phyloP scores from a whole-genome alignment of 2,888 invertebrate species.

The Ctena decussata region DNA sequence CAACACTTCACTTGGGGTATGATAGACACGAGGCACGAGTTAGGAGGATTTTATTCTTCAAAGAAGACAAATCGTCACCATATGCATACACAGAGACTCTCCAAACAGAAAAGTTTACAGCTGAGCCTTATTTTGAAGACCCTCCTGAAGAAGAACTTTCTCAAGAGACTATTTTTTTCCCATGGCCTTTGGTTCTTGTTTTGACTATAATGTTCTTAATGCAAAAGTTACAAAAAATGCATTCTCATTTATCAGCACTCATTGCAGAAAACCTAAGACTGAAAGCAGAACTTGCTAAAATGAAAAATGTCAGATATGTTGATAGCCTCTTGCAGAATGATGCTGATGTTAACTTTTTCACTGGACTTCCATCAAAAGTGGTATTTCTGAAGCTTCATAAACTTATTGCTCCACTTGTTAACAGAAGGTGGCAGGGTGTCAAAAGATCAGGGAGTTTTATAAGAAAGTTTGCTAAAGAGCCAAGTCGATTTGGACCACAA shows the following conservation, averaged over 20 bases:
- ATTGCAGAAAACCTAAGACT: not conserved
- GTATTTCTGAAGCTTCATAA: slow-evolving; percentile 46
- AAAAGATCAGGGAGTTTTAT: slow-evolving; percentile 16
- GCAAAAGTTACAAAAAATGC: no score
- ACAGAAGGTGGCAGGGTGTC: slow-evolving; percentile 51
- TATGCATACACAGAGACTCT: no score
- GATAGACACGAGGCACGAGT: slow-evolving; percentile 34
- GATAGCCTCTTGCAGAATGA: slow-evolving; percentile 42
- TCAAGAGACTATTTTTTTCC: no score
- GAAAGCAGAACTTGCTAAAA: not conserved
- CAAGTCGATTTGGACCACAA: slow-evolving; percentile 34
- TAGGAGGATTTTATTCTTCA: slow-evolving; percentile 28
- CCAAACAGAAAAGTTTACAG: no score
- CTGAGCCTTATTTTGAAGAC: no score
- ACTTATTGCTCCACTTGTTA: slow-evolving; percentile 41
- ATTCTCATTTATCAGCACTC: no score
- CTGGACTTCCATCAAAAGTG: slow-evolving; percentile 27
- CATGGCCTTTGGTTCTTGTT: not conserved
- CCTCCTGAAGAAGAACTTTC: no score
- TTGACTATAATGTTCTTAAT: no score
- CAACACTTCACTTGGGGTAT: slow-evolving; percentile 43
- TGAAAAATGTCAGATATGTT: slow-evolving; percentile 12
- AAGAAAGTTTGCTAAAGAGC: slow-evolving; percentile 4
- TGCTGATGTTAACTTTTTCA: slow-evolving; percentile 46
- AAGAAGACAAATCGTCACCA: not conserved